A percentile compares a stretch with the other conserved stretches of the same genome.
Conservation (phyloP, 2,888 invertebrate genomes). For the Therioaphis trifolii region DNA sequence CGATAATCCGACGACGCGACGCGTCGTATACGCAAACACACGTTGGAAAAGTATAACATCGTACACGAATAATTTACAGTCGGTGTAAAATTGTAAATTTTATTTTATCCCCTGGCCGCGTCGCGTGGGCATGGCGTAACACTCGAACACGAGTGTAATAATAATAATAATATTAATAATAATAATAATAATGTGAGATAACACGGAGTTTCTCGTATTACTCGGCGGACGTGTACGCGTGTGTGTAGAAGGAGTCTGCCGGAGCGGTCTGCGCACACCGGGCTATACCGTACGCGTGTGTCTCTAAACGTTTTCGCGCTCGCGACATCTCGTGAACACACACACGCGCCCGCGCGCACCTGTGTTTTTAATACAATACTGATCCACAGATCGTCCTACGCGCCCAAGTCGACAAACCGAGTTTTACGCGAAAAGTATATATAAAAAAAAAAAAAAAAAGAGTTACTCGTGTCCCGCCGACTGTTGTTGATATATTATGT, state of each 20-base stretch:
- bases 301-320: too few species aligned
- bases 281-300: too few species aligned
- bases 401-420: neutral
- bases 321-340: neutral
- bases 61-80: neutral
- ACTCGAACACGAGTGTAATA: too few species aligned
- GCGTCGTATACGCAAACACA: too few species aligned
- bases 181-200: neutral
- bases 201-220: slow-evolving; percentile 12
- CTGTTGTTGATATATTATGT: neutral
- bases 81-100: neutral
- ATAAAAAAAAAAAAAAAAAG: neutral
- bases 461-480: neutral
- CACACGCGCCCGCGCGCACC: neutral
- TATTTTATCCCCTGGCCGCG: neutral
- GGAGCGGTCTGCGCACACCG: neutral
- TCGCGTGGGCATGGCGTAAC: neutral
- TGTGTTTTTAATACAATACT: neutral
- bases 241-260: too few species aligned
- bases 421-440: neutral
- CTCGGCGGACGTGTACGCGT: neutral
- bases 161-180: neutral
- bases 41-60: too few species aligned
- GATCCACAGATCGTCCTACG: neutral
- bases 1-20: neutral